Evolutionary conservation across 2,797 vertebrate species (phyloP).

Genomic region (Brachymystax lenok): DNA sequence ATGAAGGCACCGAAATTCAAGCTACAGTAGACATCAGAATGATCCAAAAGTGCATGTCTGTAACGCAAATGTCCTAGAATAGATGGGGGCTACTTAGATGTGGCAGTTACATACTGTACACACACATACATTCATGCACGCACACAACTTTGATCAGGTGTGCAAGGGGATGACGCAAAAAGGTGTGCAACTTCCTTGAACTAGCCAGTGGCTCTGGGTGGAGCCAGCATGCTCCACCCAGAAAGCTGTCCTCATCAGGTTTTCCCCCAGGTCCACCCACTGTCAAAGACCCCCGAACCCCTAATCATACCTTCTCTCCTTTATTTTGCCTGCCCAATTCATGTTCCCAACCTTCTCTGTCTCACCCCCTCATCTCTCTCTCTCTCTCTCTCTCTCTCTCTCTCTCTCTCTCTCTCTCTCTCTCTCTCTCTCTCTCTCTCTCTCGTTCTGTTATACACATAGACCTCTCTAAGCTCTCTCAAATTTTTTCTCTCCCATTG

Average conservation of each 20-base stretch:
- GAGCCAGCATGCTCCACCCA: not conserved
- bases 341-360: not conserved
- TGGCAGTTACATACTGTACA: too few species aligned
- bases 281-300: not conserved
- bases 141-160: not conserved
- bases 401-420: not conserved
- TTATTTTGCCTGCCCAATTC: not conserved
- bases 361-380: not conserved
- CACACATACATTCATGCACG: not conserved
- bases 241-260: too few species aligned
- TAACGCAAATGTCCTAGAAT: too few species aligned
- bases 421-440: not conserved
- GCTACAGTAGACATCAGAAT: too few species aligned
- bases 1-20: not conserved
- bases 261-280: not conserved
- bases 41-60: too few species aligned
- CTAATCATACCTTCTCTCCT: too few species aligned
- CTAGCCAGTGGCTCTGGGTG: slow-evolving; percentile 1
- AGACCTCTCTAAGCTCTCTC: not conserved
- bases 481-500: not conserved
- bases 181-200: slow-evolving; percentile 7
- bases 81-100: too few species aligned
- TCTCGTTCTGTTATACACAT: not conserved
- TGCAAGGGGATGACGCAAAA: not conserved
- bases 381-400: not conserved